Percentiles rank a stretch among this genome's conserved stretches.
phyloP scores from a whole-genome alignment of 2,888 invertebrate species.

The Dinocampus coccinellae region DNA sequence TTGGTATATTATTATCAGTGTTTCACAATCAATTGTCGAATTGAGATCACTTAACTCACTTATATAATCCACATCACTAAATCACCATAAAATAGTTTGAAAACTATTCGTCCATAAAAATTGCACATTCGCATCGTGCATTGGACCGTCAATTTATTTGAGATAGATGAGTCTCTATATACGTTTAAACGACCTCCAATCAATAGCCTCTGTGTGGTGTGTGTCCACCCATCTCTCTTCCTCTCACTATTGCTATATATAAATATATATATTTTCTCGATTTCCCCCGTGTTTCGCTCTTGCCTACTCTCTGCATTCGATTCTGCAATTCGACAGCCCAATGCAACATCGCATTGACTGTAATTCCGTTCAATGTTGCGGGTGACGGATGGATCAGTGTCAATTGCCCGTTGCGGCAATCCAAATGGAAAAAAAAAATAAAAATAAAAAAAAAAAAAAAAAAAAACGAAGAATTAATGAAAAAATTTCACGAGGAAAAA shows the following conservation, averaged over 20 bases:
- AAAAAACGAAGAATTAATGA: too few relatives aligned
- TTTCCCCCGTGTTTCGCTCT: background rate
- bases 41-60: conserved; percentile 29
- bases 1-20: background rate
- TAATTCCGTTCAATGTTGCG: conserved; percentile 67
- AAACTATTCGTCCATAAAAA: conserved; percentile 40
- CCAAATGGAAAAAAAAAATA: conserved; percentile 50
- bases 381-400: conserved; percentile 66
- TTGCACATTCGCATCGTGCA: conserved; percentile 44
- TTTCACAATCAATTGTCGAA: conserved; percentile 16
- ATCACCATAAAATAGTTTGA: conserved; percentile 40
- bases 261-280: conserved; percentile 1
- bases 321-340: conserved; percentile 47
- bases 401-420: conserved; percentile 63
- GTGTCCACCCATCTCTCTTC: conserved; percentile 33
- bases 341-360: conserved; percentile 62
- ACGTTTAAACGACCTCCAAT: conserved; percentile 43
- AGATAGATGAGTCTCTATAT: conserved; percentile 42
- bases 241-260: background rate
- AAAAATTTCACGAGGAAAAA: background rate
- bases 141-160: conserved; percentile 45
- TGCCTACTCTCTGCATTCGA: conserved; percentile 28
- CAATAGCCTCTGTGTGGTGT: conserved; percentile 33
- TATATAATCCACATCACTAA: conserved; percentile 37
- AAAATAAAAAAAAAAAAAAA: conserved; percentile 31